Base-by-base conservation (phyloP, 1,140 invertebrate species). In the Drosophila kepulauana region DNA sequence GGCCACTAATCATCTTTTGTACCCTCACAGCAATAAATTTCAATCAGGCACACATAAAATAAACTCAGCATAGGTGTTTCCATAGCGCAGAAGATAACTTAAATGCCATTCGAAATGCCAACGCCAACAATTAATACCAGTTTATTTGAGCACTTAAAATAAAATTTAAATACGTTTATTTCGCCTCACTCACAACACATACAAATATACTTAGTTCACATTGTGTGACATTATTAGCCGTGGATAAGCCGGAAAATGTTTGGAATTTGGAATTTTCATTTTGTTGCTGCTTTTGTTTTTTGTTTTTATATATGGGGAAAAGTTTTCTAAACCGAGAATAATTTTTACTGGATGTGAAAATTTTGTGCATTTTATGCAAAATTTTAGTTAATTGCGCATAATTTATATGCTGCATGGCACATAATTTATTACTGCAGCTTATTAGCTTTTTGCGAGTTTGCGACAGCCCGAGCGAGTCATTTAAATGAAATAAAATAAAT, bases 341-440 rank as follows among this genome's bases (percentile, higher is more conserved):
- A 67, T 65, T 86, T 75, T 81, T 62, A 79, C 33, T 49, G 65
- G 20, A 75, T 66, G 62, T 38, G 49, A 73, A 70, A 68, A 79
- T 87, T 87, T 84, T 87, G 73, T 88, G 84, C 80, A 88, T 74
- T 66, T 77, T 88, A 82, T 84, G 84, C 85, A 88, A 58, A 76
- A 80, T 78, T 86, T 67, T 79, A 84, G 84, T 87, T 87, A 87
- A 87, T 87, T 87, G 84, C 56, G 73, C 51, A 87, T 78, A 80
- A 87, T 87, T 87, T 87, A 87, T 87, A 78, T 87, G 77, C 78
- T 88, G 74, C 85, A 87, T 88, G 78, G 77, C 81, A 82, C 85
- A 88, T 87, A 87, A 87, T 87, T 87, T 87, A 87, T 87, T 87
- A 87, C 84, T 87, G 84, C 84, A 87, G 84, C 84, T 87, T 87